Evolutionary conservation across 2,113 vertebrate species (phyloP), one percentile per base, ranked within the genome.

Genomic region (Carassius gibelio): DNA sequence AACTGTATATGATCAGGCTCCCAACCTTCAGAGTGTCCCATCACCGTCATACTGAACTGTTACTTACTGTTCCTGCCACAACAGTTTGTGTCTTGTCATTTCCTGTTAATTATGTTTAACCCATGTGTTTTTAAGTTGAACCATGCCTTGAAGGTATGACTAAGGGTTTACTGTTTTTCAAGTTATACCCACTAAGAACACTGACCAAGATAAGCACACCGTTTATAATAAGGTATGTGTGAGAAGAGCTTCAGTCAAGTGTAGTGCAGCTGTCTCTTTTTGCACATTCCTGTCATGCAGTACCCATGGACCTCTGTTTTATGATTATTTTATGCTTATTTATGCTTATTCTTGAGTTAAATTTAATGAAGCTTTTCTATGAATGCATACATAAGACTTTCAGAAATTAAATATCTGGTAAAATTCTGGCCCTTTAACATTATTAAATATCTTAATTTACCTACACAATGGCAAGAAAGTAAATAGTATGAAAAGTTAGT

Each of bases 211-310:
- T 66, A 55, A 15, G 23, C 50, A 80, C 72, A 38, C 26, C 76
- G 76, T 76, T 82, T 75, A 85, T 30, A 30, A 30, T 30, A 30
- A 30, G 23, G 80, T 81, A 75, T 74, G 57, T 30, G 19, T 21
- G 69, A 87, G 71, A 84, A 59, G 42, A 69, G 83, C 52, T 75
- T 30, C 79, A 64, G 15, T 80, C 79, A 55, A 81, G 21, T 45
- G 30, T 76, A 61, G 34, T 75, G 62, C 30, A 64, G 69, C 26
- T 75, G 78, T 42, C 38, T 55, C 38, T 42, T 66, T 59, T 19
- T 75, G 30, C 8, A 76, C 38, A 55, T 23, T 42, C 75, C 26
- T 19, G 72, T 59, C 36, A 36, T 23, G 21, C 30, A 13, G 19
- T 21, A 82, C 64, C 4, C 21, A 17, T 45, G 0, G 4, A 71